Percentiles rank a stretch among this genome's conserved stretches.
Evolutionary conservation across 2,888 invertebrate genomes (phyloP).

Genomic region (Ophioninae sp.): DNA sequence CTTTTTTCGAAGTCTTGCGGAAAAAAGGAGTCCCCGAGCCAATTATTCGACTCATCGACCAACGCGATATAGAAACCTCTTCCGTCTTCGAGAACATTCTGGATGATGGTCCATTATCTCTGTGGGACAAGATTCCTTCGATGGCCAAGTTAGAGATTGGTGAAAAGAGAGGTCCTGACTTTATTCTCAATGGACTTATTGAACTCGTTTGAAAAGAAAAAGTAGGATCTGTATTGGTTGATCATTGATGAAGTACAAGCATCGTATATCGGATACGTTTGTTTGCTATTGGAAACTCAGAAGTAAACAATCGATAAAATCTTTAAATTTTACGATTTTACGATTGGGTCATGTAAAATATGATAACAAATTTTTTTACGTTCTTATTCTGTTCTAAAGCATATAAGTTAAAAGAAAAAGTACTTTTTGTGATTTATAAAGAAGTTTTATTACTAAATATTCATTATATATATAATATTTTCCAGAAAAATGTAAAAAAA

Average conservation of each 20-base stretch:
- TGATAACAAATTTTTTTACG: no score
- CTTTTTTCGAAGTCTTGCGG: neutral
- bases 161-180: neutral
- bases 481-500: no score
- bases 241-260: neutral
- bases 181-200: conserved; percentile 4
- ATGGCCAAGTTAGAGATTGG: conserved; percentile 6
- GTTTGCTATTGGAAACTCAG: no score
- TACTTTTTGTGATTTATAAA: no score
- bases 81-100: neutral
- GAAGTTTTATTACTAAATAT: no score
- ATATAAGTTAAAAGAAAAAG: no score
- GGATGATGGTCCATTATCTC: neutral
- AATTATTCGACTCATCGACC: conserved; percentile 10
- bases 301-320: no score
- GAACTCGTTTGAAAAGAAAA: neutral
- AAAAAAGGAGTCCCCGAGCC: neutral
- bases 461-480: no score
- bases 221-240: conserved; percentile 17
- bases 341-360: no score
- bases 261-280: no score
- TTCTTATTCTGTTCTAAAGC: no score
- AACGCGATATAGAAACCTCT: neutral
- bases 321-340: no score
- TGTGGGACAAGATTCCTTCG: neutral